Evolutionary conservation across 53 echinoderm and acorn worm species (phyloP).

Genomic region (Echinarachnius parma): DNA sequence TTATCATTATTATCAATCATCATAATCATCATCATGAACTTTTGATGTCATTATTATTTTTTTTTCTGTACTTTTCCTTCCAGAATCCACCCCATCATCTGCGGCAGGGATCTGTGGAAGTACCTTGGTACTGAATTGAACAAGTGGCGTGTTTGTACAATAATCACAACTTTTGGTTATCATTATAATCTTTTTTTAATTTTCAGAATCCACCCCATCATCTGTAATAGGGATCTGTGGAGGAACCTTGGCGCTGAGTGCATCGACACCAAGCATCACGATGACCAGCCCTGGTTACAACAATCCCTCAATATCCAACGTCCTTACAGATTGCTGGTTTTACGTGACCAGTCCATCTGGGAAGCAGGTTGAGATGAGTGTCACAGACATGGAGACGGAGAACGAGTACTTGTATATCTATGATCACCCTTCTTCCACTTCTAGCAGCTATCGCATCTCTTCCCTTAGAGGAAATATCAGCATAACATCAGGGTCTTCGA

Average conservation of each 20-base stretch:
- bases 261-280: background rate
- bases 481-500: background rate
- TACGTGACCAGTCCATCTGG: slow-evolving; percentile 5
- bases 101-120: too few relatives aligned
- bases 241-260: background rate
- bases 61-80: too few relatives aligned
- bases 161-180: too few relatives aligned
- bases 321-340: background rate
- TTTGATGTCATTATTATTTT: too few relatives aligned
- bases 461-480: background rate
- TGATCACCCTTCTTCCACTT: background rate
- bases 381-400: background rate
- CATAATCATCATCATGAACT: too few relatives aligned
- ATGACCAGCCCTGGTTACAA: background rate
- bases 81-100: too few relatives aligned
- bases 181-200: background rate
- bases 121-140: too few relatives aligned
- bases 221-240: slow-evolving; percentile 8
- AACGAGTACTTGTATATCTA: background rate
- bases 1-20: too few relatives aligned
- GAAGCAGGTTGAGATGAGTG: slow-evolving; percentile 14
- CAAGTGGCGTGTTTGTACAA: too few relatives aligned
- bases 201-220: background rate
- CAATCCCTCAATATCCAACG: background rate
- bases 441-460: background rate